phyloP scores from a whole-genome alignment of 2,888 invertebrate genomes.

The Cephus nigrinus region DNA sequence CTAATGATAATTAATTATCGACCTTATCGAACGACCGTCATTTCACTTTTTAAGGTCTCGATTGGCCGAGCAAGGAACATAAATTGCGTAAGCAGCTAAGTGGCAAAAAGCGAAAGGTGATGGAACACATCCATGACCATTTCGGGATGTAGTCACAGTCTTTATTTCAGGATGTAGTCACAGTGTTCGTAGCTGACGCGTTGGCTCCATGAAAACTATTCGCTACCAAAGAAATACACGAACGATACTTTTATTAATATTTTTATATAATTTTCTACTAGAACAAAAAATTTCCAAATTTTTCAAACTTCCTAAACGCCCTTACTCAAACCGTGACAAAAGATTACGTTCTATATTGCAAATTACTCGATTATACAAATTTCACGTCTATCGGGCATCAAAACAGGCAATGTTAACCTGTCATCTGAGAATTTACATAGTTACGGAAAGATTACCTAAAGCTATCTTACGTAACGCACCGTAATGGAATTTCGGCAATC shows the following conservation, averaged over 20 bases:
- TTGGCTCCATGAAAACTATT: background rate
- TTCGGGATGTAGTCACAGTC: background rate
- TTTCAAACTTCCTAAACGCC: background rate
- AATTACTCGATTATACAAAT: background rate
- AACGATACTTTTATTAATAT: background rate
- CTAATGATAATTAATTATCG: background rate
- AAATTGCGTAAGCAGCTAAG: background rate
- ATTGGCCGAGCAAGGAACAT: background rate
- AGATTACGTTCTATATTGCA: background rate
- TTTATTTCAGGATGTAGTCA: background rate
- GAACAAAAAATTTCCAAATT: background rate
- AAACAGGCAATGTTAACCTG: background rate
- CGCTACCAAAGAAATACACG: background rate
- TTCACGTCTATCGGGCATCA: background rate
- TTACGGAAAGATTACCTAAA: background rate
- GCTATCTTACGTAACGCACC: background rate
- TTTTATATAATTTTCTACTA: background rate
- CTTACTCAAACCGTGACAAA: background rate
- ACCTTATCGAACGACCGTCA: background rate
- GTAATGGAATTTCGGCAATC: background rate
- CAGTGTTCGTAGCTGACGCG: background rate
- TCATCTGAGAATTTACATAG: background rate
- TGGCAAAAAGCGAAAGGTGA: background rate
- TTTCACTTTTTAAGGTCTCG: background rate
- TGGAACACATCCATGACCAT: background rate